Evolutionary conservation across 2,888 invertebrate species (phyloP).

Genomic region (Agrochola macilenta): DNA sequence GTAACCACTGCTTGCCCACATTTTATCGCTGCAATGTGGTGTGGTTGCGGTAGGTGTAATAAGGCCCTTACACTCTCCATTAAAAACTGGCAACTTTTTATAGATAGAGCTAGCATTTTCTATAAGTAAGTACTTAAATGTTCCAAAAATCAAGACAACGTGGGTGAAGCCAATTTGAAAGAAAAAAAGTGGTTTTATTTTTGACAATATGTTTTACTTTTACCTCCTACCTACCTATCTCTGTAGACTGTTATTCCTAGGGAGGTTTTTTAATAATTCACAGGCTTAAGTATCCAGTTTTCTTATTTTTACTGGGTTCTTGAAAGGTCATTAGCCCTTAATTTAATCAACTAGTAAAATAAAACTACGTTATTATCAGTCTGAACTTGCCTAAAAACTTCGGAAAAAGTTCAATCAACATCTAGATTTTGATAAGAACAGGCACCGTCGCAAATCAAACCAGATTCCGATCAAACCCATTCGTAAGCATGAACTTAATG

Average conservation of each 20-base stretch:
- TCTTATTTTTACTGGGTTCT: background rate
- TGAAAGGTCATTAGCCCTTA: background rate
- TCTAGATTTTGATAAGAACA: conserved; percentile 11
- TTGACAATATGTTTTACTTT: no score
- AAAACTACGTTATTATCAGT: background rate
- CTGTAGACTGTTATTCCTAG: background rate
- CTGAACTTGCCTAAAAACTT: background rate
- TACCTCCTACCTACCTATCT: background rate
- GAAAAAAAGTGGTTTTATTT: background rate
- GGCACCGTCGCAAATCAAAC: background rate
- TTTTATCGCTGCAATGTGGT: background rate
- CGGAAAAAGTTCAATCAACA: background rate
- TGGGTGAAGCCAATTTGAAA: background rate
- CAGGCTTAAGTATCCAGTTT: background rate
- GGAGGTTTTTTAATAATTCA: background rate
- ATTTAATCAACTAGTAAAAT: background rate
- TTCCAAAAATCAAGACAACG: no score
- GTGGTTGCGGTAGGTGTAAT: no score
- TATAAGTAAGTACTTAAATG: no score
- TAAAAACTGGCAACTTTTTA: background rate
- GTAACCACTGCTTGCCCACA: background rate
- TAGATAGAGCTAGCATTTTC: background rate
- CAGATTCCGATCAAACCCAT: conserved; percentile 26
- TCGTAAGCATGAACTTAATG: conserved; percentile 42
- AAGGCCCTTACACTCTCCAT: background rate